Evolutionary conservation across 2,888 invertebrate species (phyloP), one percentile per base, ranked within the genome.

Genomic region (Ectobius pallidus): DNA sequence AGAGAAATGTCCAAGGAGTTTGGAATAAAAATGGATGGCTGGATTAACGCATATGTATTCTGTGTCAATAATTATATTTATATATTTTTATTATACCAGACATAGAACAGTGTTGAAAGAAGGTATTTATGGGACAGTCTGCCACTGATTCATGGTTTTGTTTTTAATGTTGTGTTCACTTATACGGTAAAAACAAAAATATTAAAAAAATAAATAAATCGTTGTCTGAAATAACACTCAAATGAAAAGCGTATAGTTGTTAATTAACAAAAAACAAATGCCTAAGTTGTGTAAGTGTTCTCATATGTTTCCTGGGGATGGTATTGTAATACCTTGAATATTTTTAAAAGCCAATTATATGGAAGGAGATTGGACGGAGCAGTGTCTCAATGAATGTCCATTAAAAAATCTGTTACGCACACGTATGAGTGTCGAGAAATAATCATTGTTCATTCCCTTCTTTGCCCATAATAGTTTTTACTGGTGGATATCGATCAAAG

Each of bases 261-360:
- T 63, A 32, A 49, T 63, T 70, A 61, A 52, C 32, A 70, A 70
- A 44, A 65, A 69, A 55, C 20, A 25, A 65, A 32, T 44, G 68
- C 72, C 72, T 72, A 72, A 72, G 72, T 72, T 72, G 72, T 72
- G 62, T 72, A 62, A 46, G 39, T 72, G 72, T 72, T 55, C 69
- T 69, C 49, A 32, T 61, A 72, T 72, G 61, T 68, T 72, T 62
- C 49, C 46, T 52, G 25, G 22, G 46, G 39, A 62, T 16, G 49
- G 32, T 27, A 46, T 34, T 30, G 30, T 55, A 39, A 69, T 39
- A 34, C 18, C 44, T 22, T 65, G 46, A 44, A 39, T 46, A 44
- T 44, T 65, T 65, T 65, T 65, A 20, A 42, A 55, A 55, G 65
- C 46, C 46, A 65, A 65, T 58, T 58, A 58, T n/a, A n/a, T 30